Base-by-base conservation (phyloP, 2,113 vertebrate species). In the Xiphias gladius region DNA sequence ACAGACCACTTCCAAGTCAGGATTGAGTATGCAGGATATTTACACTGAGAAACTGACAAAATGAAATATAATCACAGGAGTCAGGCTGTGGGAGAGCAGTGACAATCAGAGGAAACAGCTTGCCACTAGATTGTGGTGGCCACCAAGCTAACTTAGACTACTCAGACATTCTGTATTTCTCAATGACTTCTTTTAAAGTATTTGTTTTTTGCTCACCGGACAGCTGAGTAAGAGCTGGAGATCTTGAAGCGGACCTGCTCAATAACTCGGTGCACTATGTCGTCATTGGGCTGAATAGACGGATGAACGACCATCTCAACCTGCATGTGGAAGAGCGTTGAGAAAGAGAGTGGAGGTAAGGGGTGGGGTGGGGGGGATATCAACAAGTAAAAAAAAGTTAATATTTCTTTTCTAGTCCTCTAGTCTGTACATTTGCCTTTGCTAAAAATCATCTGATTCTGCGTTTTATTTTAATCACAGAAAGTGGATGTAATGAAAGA, bases 171-270 rank as follows among this genome's bases (percentile, higher is more conserved):
- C 19, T 52, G 50, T 8, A 52, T 61, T 20, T 3, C 24, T 41
- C 16, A 8, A 9, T 0, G n/a, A n/a, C 5, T 26, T 16, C 5
- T 59, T 43, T 3, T 2, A 8, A 22, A 16, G 24, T 5, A 37
- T 52, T 48, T 58, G 6, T 1, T 20, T 63, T 66, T n/a, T 30
- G 10, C 97, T 96, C 92, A 96, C 98, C 97, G 96, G 86, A 90
- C 90, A 2, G 93, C 94, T 0, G 95, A 83, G 90, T 94, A 96
- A 0, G 97, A 98, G 70, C 96, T 97, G 92, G 97, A 98, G 90
- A 99, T 97, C 19, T 93, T 96, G 93, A 99, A 98, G 7, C 98
- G 97, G 81, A 98, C 94, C 92, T 99, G 97, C 68, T 99, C 97
- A 0, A 99, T 97, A 69, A 97, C 94, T 2, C 96, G 96, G 63